Base-by-base conservation (phyloP, 1,140 invertebrate genomes). In the Eurosta solidaginis region DNA sequence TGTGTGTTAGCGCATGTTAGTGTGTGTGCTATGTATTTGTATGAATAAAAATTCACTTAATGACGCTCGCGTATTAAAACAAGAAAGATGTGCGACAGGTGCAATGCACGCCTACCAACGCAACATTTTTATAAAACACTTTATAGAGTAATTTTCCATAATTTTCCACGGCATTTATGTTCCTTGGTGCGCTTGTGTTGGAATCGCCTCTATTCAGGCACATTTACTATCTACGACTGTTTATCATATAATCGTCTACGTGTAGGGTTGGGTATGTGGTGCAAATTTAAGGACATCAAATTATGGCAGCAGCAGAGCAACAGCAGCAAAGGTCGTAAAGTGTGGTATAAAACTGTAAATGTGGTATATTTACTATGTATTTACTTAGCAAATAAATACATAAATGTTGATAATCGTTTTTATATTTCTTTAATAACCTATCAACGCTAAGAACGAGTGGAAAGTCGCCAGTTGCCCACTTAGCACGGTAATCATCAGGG, bases 381-480 rank as follows among this genome's bases (percentile, higher is more conserved):
- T 59, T 59, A 33, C 54, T 59, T 59, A 59, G n/a, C 54, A 59
- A 59, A 59, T 29, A 59, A 59, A 59, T 27, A 17, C 29, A n/a
- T n/a, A n/a, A n/a, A n/a, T 4, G 25, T 17, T 36, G 54, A 59
- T 36, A 59, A 59, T 59, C 54, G 29, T 22, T 59, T 59, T n/a
- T n/a, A n/a, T n/a, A n/a, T n/a, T n/a, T n/a, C n/a, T n/a, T 59
- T 59, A 33, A 59, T 29, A 59, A 6, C 29, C 54, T 25, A 33
- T 29, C 54, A 59, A 59, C 12, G 4, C 54, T n/a, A 33, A 59
- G 17, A 12, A 29, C 14, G 54, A 33, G 33, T 59, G 54, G 54
- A 14, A 25, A 59, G 22, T n/a, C 54, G n/a, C 17, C 54, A 59
- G 33, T 33, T 29, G 54, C 54, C 54, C 54, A 33, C 54, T n/a